phyloP scores from a whole-genome alignment of 2,888 invertebrate genomes.

The Nezara viridula region DNA sequence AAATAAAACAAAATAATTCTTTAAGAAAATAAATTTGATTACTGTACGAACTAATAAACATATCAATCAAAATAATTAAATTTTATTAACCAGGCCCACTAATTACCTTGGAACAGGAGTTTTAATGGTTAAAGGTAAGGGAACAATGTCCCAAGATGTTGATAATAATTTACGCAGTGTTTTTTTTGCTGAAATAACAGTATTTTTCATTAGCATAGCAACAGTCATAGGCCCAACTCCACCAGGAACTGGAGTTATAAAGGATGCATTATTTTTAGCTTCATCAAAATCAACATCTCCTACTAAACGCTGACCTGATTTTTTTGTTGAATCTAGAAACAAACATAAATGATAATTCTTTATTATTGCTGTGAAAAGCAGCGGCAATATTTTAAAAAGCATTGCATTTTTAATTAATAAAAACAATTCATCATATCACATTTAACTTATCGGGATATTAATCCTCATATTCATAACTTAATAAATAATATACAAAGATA shows the following conservation, averaged over 20 bases:
- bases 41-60: no score
- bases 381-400: neutral
- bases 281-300: constrained; percentile 94
- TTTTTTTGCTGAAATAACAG: constrained; percentile 84
- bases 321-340: constrained; percentile 79
- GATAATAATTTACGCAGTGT: constrained; percentile 74
- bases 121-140: constrained; percentile 76
- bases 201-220: constrained; percentile 97
- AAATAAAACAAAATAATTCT: no score
- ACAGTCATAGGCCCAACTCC: constrained; percentile 99
- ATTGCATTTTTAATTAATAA: neutral
- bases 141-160: constrained; percentile 79
- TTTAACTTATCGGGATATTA: no score
- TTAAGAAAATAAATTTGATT: neutral
- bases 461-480: no score
- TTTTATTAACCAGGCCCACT: constrained; percentile 29
- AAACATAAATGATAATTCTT: neutral
- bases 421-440: no score
- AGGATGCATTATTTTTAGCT: constrained; percentile 84
- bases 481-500: no score
- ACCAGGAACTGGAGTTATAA: constrained; percentile 95
- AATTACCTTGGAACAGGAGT: constrained; percentile 87
- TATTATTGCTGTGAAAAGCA: neutral
- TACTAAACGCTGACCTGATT: constrained; percentile 86
- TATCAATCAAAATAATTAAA: neutral